Percentiles rank a stretch among this genome's conserved stretches.
phyloP scores from a whole-genome alignment of 2,797 vertebrate species.

The Pachyuromys duprasi region DNA sequence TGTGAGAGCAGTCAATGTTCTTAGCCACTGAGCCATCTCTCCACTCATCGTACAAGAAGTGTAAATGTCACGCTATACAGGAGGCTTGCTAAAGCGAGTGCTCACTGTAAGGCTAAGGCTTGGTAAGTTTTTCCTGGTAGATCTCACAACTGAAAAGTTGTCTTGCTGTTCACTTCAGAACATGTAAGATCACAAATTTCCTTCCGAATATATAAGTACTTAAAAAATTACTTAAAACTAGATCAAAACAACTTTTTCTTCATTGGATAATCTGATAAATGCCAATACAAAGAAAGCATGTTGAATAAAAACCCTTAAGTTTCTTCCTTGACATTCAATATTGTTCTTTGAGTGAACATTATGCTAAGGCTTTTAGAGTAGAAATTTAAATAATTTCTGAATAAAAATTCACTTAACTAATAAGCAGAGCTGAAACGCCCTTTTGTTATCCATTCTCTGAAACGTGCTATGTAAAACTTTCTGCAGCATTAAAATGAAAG shows the following conservation, averaged over 20 bases:
- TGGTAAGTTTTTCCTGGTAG: background rate
- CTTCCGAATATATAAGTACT: conserved; percentile 31
- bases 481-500: conserved; percentile 46
- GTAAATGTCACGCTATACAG: background rate
- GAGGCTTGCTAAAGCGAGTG: background rate
- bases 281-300: conserved; percentile 52
- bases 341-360: background rate
- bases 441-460: conserved; percentile 35
- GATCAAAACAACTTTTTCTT: conserved; percentile 56
- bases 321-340: conserved; percentile 40
- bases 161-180: conserved; percentile 21
- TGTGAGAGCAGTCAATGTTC: background rate
- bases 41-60: background rate
- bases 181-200: conserved; percentile 39
- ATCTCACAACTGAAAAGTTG: background rate
- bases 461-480: background rate
- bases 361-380: conserved; percentile 42
- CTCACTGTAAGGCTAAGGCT: background rate
- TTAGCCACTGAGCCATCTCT: background rate
- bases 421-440: conserved; percentile 10
- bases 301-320: background rate
- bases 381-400: conserved; percentile 57
- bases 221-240: conserved; percentile 38
- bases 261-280: conserved; percentile 1
- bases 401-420: background rate